Conservation (phyloP, 35 echinoderm and acorn worm genomes). For the Stichopus chloronotus region DNA sequence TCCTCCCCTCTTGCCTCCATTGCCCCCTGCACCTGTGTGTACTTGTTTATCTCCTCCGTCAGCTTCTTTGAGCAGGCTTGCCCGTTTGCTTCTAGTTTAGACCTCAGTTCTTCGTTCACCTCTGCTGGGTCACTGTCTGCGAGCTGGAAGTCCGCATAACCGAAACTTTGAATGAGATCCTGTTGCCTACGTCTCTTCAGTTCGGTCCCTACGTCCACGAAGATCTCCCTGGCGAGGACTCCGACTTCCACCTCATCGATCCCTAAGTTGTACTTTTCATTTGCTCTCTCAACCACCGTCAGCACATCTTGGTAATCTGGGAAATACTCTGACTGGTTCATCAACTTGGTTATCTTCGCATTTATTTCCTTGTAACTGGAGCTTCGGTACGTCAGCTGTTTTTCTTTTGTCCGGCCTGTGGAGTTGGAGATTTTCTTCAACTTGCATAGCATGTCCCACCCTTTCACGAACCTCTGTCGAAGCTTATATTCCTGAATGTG, state of each 20-base stretch:
- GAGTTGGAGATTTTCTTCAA: slow-evolving; percentile 57
- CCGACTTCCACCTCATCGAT: slow-evolving; percentile 40
- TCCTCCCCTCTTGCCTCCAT: slow-evolving; percentile 47
- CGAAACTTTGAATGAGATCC: slow-evolving; percentile 72
- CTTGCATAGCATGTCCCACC: slow-evolving; percentile 74
- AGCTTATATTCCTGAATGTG: slow-evolving; percentile 74
- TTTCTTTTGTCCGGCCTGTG: slow-evolving; percentile 74
- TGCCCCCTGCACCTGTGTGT: slow-evolving; percentile 40
- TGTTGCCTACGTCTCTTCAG: slow-evolving; percentile 69
- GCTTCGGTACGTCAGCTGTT: slow-evolving; percentile 47
- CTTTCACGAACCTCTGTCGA: slow-evolving; percentile 61
- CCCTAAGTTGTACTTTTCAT: slow-evolving; percentile 59
- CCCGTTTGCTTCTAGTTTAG: slow-evolving; percentile 60
- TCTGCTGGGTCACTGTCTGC: slow-evolving; percentile 65
- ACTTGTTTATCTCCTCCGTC: slow-evolving; percentile 46
- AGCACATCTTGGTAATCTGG: slow-evolving; percentile 74
- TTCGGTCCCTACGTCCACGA: slow-evolving; percentile 65
- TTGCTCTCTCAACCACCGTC: slow-evolving; percentile 65
- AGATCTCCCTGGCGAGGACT: slow-evolving; percentile 70
- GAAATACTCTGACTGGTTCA: slow-evolving; percentile 77
- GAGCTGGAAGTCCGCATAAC: slow-evolving; percentile 55
- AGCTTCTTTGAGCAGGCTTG: slow-evolving; percentile 51
- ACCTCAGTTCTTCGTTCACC: slow-evolving; percentile 51
- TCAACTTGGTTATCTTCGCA: slow-evolving; percentile 61
- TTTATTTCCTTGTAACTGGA: slow-evolving; percentile 81